Conservation (phyloP, 2,797 vertebrate species). For the Esox masquinongy region DNA sequence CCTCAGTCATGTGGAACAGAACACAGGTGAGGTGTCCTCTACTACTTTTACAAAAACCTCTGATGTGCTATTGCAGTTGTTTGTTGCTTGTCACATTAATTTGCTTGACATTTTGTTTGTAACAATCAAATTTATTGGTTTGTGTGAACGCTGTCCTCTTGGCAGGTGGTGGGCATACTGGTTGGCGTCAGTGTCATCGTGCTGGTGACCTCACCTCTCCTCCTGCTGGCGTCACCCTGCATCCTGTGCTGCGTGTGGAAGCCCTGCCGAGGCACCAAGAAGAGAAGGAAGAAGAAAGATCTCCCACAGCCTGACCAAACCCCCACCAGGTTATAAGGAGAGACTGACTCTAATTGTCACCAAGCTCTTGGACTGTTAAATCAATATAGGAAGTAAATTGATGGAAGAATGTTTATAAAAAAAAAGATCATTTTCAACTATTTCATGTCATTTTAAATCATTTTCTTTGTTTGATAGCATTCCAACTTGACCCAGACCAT, state of each 20-base stretch:
- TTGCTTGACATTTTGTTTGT: neutral
- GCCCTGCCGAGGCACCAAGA: conserved; percentile 82
- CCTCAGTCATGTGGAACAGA: conserved; percentile 97
- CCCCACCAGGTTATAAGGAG: conserved; percentile 54
- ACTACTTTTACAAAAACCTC: neutral
- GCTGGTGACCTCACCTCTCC: conserved; percentile 91
- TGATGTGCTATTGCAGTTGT: neutral
- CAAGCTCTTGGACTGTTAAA: neutral
- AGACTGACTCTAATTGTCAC: neutral
- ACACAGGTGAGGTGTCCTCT: conserved; percentile 82
- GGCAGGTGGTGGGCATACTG: conserved; percentile 93
- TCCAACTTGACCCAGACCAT: neutral
- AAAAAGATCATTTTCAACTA: neutral
- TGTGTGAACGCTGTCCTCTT: conserved; percentile 5
- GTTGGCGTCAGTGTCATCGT: conserved; percentile 90
- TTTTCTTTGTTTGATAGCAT: neutral
- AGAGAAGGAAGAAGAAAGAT: conserved; percentile 68
- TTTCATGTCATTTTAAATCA: neutral
- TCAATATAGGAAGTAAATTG: neutral
- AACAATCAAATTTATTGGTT: neutral
- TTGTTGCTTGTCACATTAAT: neutral
- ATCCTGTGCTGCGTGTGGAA: conserved; percentile 95
- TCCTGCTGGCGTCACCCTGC: conserved; percentile 92
- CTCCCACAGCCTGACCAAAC: conserved; percentile 50
- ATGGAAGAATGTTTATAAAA: neutral